A percentile compares a stretch with the other conserved stretches of the same genome.
Evolutionary conservation across 2,113 vertebrate species (phyloP).

Genomic region (Ornithorhynchus anatinus): DNA sequence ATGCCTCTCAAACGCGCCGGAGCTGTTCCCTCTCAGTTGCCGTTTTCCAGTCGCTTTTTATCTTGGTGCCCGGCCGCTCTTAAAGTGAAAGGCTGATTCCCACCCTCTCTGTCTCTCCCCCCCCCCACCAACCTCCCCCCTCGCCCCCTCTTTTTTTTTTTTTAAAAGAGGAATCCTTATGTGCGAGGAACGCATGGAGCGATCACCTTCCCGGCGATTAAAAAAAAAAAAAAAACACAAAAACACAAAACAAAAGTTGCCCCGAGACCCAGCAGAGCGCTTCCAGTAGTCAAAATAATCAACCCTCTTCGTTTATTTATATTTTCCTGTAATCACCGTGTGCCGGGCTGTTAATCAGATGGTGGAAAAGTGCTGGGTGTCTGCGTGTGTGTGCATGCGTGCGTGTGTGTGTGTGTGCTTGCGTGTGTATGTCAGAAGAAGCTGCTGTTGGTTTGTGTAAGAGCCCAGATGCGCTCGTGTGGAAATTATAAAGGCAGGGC

Average conservation of each 20-base stretch:
- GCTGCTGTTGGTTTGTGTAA: constrained; percentile 88
- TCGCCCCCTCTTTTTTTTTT: constrained; percentile 38
- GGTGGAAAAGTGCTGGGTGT: constrained; percentile 70
- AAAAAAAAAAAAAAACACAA: too few species aligned
- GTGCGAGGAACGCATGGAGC: constrained; percentile 47
- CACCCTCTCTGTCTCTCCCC: neutral
- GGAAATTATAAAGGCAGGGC: constrained; percentile 97
- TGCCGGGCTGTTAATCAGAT: constrained; percentile 65
- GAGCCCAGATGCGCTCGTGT: constrained; percentile 85
- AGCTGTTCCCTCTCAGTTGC: constrained; percentile 59
- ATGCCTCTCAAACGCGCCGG: constrained; percentile 56
- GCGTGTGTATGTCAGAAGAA: constrained; percentile 74
- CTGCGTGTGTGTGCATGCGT: constrained; percentile 61
- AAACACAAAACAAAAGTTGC: constrained; percentile 72
- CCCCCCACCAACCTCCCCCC: constrained; percentile 25
- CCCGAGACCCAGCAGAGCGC: constrained; percentile 63
- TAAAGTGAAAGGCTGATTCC: constrained; percentile 37
- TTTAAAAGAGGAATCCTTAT: constrained; percentile 63
- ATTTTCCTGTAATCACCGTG: constrained; percentile 68
- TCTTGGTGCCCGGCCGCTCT: constrained; percentile 48
- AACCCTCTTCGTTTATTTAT: constrained; percentile 69
- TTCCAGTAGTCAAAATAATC: constrained; percentile 73
- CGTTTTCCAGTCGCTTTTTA: constrained; percentile 61
- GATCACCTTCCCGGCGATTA: constrained; percentile 68
- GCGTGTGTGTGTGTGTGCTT: constrained; percentile 72